Evolutionary conservation across 1,140 invertebrate species (phyloP).

Genomic region (Oncopeltus fasciatus): DNA sequence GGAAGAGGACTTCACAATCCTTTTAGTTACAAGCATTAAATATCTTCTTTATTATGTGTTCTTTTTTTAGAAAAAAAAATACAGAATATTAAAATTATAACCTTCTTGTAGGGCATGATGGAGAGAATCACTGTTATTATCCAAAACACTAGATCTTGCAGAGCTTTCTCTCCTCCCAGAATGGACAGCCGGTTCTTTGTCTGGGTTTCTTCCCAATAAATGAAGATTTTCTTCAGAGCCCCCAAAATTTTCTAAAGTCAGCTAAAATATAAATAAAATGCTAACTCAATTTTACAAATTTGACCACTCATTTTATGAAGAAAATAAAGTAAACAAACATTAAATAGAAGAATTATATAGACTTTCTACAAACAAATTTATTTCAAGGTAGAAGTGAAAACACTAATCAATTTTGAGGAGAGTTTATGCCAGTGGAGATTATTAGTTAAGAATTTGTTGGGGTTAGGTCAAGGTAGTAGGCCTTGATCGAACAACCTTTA

Average conservation of each 20-base stretch:
- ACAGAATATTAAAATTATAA: constrained; percentile 5
- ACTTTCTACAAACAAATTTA: neutral
- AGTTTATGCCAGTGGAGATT: too few species aligned
- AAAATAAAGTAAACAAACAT: neutral
- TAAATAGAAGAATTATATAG: neutral
- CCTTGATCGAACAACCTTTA: too few species aligned
- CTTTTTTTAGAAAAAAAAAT: too few species aligned
- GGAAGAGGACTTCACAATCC: too few species aligned
- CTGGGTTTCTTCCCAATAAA: constrained; percentile 52
- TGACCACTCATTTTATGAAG: neutral
- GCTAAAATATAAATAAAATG: constrained; percentile 32
- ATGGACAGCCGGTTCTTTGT: constrained; percentile 53
- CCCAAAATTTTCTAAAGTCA: constrained; percentile 84
- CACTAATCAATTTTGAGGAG: too few species aligned
- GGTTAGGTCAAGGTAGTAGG: too few species aligned
- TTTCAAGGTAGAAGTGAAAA: neutral
- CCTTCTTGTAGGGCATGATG: constrained; percentile 19
- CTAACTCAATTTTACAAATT: neutral
- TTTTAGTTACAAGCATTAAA: too few species aligned
- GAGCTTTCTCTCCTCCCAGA: constrained; percentile 27
- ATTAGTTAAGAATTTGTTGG: too few species aligned
- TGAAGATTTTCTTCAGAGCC: constrained; percentile 46
- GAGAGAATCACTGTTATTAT: constrained; percentile 20
- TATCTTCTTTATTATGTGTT: too few species aligned
- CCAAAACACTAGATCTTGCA: constrained; percentile 17